Percentiles rank a stretch among this genome's conserved stretches.
These are phyloP conservation scores for Catocala nupta DNA, from an alignment of 2,888 invertebrate genomes.

Conservation along the genomic window DNA sequence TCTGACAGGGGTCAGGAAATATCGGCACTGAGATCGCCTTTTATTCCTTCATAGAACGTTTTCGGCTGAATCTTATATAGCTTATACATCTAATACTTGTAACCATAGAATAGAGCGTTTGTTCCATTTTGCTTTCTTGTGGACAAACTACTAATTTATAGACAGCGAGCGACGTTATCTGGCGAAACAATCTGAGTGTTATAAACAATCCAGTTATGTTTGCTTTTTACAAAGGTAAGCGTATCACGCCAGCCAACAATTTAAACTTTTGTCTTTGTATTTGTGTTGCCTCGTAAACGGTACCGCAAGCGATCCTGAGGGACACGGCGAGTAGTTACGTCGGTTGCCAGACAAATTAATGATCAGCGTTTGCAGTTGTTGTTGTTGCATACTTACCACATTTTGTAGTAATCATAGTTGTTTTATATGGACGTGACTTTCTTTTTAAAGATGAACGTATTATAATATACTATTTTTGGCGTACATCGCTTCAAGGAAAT, in stretches of 20 bases:
- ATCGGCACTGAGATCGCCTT: slow-evolving; percentile 19
- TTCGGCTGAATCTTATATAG: slow-evolving; percentile 5
- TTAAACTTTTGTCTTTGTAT: slow-evolving; percentile 15
- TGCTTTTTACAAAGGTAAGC: slow-evolving; percentile 9
- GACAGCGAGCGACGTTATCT: slow-evolving; percentile 6
- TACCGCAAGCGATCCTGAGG: slow-evolving; percentile 8
- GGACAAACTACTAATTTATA: slow-evolving; percentile 13
- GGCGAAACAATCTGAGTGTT: slow-evolving; percentile 10
- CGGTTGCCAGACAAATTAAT: neutral
- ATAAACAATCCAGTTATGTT: slow-evolving; percentile 15
- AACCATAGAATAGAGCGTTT: neutral
- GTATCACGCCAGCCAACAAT: slow-evolving; percentile 14
- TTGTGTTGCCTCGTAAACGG: slow-evolving; percentile 2
- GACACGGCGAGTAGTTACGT: neutral
- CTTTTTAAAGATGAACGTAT: too few relatives aligned
- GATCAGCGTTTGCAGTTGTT: neutral
- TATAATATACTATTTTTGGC: too few relatives aligned
- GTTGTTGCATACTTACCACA: too few relatives aligned
- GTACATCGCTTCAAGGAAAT: too few relatives aligned
- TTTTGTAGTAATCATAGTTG: too few relatives aligned
- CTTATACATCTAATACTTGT: slow-evolving; percentile 9
- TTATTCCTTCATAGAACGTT: slow-evolving; percentile 16
- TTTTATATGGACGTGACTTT: too few relatives aligned
- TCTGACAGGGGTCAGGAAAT: slow-evolving; percentile 38
- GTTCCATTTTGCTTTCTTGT: neutral